Percentiles rank a stretch among this genome's conserved stretches.
Evolutionary conservation across 2,888 invertebrate species (phyloP).

Genomic region (Troides oblongomaculatus): DNA sequence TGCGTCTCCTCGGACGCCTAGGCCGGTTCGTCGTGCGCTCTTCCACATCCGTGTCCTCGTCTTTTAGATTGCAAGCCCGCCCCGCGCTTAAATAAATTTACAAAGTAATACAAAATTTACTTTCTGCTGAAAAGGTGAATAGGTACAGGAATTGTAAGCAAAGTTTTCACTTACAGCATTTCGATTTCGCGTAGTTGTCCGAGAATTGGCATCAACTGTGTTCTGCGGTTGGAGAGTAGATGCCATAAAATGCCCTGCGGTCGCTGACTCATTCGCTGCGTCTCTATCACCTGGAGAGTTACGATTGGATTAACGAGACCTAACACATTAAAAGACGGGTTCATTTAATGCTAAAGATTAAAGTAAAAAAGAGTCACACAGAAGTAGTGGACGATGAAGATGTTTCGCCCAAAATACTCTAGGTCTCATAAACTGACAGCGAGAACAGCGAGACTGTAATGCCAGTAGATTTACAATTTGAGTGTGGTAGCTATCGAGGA

Average conservation of each 20-base stretch:
- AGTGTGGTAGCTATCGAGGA: no score
- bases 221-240: constrained; percentile 84
- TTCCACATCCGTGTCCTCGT: constrained; percentile 85
- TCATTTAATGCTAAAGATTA: no score
- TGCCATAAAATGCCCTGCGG: constrained; percentile 91
- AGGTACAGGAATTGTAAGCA: background rate
- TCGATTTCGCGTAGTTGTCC: constrained; percentile 84
- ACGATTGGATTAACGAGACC: background rate
- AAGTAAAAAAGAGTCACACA: no score
- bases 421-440: no score
- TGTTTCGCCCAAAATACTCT: no score
- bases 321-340: no score
- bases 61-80: constrained; percentile 82
- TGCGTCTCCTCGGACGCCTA: constrained; percentile 66
- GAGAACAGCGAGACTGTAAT: no score
- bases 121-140: no score
- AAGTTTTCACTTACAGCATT: constrained; percentile 78
- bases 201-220: constrained; percentile 87
- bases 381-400: no score
- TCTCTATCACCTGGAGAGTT: constrained; percentile 62
- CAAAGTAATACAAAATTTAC: no score
- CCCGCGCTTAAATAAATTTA: constrained; percentile 68
- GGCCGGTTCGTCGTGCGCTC: constrained; percentile 70
- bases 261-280: constrained; percentile 73
- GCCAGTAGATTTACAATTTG: no score